Evolutionary conservation across 2,113 vertebrate species (phyloP).

Genomic region (Odontophorus gujanensis): DNA sequence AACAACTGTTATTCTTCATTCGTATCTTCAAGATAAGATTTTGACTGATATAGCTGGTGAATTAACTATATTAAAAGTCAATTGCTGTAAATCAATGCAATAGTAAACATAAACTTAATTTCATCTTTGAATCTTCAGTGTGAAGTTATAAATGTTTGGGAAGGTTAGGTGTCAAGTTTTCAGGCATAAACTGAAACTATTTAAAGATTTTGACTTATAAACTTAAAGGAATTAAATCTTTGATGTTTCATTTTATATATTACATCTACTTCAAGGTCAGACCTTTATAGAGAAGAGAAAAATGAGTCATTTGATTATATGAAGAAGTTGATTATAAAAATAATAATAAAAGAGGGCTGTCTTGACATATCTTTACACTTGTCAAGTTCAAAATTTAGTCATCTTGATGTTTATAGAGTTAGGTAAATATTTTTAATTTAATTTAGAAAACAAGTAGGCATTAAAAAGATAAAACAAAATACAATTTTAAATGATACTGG

Average conservation of each 20-base stretch:
- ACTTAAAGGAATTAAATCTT: background rate
- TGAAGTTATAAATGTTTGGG: background rate
- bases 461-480: background rate
- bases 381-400: background rate
- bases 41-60: background rate
- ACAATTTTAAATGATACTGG: background rate
- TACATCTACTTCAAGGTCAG: background rate
- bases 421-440: background rate
- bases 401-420: background rate
- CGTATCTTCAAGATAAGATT: background rate
- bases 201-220: background rate
- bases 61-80: background rate
- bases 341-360: background rate
- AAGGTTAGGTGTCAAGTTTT: background rate
- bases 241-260: background rate
- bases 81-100: background rate
- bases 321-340: background rate
- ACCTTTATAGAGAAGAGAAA: background rate
- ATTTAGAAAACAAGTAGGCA: background rate
- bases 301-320: background rate
- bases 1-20: background rate
- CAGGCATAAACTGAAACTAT: background rate
- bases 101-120: background rate
- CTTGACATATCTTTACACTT: background rate
- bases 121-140: background rate